These are phyloP conservation scores for Vannuccia rotundouncinata DNA, from an alignment of 2,888 invertebrate genomes.

Conservation along the genomic window DNA sequence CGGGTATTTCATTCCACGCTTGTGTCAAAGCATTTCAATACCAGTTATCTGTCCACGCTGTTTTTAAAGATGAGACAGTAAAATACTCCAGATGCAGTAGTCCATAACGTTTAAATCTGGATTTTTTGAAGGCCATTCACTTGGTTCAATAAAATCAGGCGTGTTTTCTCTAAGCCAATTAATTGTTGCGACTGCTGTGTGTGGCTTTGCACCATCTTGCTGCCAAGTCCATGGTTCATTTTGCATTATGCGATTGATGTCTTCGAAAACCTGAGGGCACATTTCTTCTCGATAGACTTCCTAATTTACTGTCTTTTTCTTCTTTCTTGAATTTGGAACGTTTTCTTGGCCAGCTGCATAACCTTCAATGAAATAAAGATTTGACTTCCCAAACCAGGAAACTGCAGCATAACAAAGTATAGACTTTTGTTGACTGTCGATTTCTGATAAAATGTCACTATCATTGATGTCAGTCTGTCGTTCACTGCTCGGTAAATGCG, in stretches of 20 bases:
- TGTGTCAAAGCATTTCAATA: conserved; percentile 24
- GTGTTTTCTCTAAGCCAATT: conserved; percentile 26
- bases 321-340: not conserved
- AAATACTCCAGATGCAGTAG: conserved; percentile 19
- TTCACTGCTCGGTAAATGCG: not conserved
- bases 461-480: not conserved
- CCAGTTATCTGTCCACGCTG: conserved; percentile 25
- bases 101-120: conserved; percentile 22
- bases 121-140: conserved; percentile 12
- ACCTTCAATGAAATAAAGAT: not conserved
- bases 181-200: conserved; percentile 13
- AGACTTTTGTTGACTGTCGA: not conserved
- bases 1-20: conserved; percentile 28
- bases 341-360: not conserved
- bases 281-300: not conserved
- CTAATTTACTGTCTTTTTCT: conserved; percentile 13
- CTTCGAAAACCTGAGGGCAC: conserved; percentile 16
- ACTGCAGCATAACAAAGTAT: not conserved
- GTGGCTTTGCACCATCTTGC: conserved; percentile 25
- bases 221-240: conserved; percentile 30
- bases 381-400: not conserved
- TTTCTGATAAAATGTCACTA: not conserved
- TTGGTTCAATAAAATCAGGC: conserved; percentile 5
- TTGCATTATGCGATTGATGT: conserved; percentile 12
- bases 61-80: conserved; percentile 16